Conservation (phyloP, 2,888 invertebrate species). For the Andricus curvator region DNA sequence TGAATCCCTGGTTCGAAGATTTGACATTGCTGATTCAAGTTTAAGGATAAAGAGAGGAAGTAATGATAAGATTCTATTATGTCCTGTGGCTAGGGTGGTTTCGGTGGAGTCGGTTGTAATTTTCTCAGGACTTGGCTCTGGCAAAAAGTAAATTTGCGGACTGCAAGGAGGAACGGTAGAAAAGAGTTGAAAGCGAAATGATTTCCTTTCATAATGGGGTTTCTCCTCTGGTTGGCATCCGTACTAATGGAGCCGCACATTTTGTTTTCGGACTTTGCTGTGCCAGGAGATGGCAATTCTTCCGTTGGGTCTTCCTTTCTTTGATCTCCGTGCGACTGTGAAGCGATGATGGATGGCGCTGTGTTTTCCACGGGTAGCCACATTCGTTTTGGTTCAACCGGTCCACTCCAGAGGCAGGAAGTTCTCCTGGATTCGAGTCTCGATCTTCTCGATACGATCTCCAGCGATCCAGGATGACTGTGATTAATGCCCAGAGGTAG, state of each 20-base stretch:
- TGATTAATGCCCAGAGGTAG: conserved; percentile 31
- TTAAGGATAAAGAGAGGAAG: background rate
- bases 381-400: conserved; percentile 38
- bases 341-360: conserved; percentile 38
- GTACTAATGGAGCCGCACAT: conserved; percentile 35
- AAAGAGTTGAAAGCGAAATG: conserved; percentile 34
- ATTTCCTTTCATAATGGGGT: conserved; percentile 34
- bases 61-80: conserved; percentile 31
- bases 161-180: conserved; percentile 17
- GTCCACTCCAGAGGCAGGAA: conserved; percentile 39
- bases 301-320: conserved; percentile 20
- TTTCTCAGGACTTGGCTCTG: conserved; percentile 10
- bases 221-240: conserved; percentile 25
- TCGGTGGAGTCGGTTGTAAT: conserved; percentile 5
- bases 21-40: conserved; percentile 16
- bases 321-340: conserved; percentile 37
- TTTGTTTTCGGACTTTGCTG: conserved; percentile 39
- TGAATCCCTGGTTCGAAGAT: too few relatives aligned
- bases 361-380: conserved; percentile 37
- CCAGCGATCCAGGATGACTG: conserved; percentile 21
- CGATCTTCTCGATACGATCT: conserved; percentile 30
- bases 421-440: conserved; percentile 22
- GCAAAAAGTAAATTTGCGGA: conserved; percentile 37
- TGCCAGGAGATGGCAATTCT: conserved; percentile 39
- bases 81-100: conserved; percentile 24